A percentile compares a stretch with the other conserved stretches of the same genome.
Evolutionary conservation across 2,113 vertebrate species (phyloP).

Genomic region (Sporophila hypoxantha): DNA sequence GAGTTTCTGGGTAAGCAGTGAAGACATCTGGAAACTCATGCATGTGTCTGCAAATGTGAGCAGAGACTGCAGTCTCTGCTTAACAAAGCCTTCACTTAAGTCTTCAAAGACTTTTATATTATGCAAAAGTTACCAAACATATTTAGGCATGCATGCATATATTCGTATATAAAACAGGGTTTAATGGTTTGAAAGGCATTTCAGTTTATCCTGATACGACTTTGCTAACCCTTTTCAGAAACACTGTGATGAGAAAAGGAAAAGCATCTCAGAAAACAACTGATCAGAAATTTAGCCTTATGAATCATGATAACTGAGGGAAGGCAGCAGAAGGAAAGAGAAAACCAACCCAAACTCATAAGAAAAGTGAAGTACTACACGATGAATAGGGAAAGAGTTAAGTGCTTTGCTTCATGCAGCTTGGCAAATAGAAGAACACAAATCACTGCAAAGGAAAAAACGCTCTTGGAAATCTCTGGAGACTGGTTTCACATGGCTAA

Average conservation of each 20-base stretch:
- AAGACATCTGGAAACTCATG: background rate
- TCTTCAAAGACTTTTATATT: background rate
- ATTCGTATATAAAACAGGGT: background rate
- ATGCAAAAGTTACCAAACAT: background rate
- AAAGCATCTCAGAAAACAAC: background rate
- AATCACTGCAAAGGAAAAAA: constrained; percentile 42
- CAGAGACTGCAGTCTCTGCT: background rate
- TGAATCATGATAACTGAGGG: background rate
- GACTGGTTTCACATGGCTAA: constrained; percentile 61
- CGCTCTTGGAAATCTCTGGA: constrained; percentile 36
- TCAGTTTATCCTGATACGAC: background rate
- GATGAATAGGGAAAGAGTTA: constrained; percentile 29
- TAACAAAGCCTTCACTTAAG: background rate
- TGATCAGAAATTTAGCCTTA: background rate
- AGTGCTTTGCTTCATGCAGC: constrained; percentile 3
- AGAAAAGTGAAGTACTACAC: background rate
- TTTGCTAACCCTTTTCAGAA: background rate
- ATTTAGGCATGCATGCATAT: background rate
- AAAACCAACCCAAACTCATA: background rate
- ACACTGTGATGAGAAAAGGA: background rate
- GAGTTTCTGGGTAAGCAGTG: background rate
- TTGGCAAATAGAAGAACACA: constrained; percentile 40
- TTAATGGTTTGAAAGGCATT: background rate
- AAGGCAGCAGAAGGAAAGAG: background rate
- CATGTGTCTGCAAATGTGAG: background rate